Percentiles rank a stretch among this genome's conserved stretches.
Evolutionary conservation across 1,140 invertebrate genomes (phyloP).

Genomic region (Anadara kagoshimensis): DNA sequence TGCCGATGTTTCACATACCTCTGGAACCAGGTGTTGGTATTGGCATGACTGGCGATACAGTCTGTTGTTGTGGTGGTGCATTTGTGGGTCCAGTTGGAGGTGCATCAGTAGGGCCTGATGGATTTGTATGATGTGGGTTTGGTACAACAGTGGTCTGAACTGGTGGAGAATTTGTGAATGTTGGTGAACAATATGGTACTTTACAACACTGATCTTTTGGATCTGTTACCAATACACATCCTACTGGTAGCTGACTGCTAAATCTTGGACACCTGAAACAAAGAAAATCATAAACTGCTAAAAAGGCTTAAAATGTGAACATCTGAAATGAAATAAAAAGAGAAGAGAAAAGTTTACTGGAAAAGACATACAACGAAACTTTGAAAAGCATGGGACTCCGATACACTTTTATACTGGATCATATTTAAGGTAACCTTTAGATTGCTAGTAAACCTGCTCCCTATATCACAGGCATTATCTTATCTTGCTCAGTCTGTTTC

Average conservation of each 20-base stretch:
- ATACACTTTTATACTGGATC: no score
- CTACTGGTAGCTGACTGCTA: conserved; percentile 31
- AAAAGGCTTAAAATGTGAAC: no score
- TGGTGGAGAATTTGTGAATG: conserved; percentile 9
- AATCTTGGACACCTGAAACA: conserved; percentile 36
- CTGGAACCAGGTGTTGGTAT: conserved; percentile 4
- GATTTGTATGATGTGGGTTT: conserved; percentile 35
- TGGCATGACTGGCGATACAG: conserved; percentile 5
- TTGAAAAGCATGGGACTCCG: no score
- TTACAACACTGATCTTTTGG: conserved; percentile 47
- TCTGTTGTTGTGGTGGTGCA: not conserved
- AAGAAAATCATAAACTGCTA: no score
- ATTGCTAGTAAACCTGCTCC: no score
- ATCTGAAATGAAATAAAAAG: no score
- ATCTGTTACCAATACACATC: conserved; percentile 42
- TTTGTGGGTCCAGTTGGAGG: conserved; percentile 2
- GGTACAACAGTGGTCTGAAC: conserved; percentile 26
- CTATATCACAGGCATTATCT: no score
- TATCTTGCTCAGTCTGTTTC: no score
- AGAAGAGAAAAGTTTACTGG: no score
- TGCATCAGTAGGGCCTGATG: not conserved
- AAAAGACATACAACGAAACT: no score
- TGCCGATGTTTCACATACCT: no score
- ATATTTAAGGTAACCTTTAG: no score
- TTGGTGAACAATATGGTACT: conserved; percentile 36